phyloP scores from a whole-genome alignment of 2,113 vertebrate genomes.

The Paraplagusia blochii region DNA sequence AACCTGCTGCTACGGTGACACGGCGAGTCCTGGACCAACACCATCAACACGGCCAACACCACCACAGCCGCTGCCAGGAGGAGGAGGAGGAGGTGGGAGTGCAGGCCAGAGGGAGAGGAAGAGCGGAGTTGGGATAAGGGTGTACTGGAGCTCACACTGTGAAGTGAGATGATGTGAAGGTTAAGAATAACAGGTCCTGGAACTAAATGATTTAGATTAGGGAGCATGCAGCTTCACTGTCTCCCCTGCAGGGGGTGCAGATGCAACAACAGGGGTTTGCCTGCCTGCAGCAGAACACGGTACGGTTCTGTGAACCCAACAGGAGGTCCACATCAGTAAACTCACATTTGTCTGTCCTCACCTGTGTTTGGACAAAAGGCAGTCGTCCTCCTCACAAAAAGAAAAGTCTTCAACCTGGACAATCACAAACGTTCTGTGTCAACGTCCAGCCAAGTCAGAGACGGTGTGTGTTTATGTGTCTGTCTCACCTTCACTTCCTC shows the following conservation, averaged over 20 bases:
- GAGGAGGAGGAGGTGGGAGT: conserved; percentile 44
- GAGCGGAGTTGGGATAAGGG: not conserved
- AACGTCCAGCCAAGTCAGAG: not conserved
- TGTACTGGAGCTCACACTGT: conserved; percentile 18
- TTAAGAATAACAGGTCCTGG: not conserved
- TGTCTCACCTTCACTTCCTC: conserved; percentile 15
- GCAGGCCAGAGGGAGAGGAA: not conserved
- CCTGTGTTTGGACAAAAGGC: conserved; percentile 24
- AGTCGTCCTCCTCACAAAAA: conserved; percentile 5
- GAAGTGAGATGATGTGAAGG: conserved; percentile 2
- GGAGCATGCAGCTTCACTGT: too few relatives aligned
- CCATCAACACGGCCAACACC: conserved; percentile 39
- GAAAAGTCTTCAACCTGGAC: conserved; percentile 19
- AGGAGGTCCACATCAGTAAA: too few relatives aligned
- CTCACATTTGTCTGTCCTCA: conserved; percentile 41
- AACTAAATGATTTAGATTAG: not conserved
- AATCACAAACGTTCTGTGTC: conserved; percentile 17
- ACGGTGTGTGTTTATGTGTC: not conserved
- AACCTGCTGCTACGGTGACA: conserved; percentile 60
- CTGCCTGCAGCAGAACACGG: too few relatives aligned
- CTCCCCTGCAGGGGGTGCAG: too few relatives aligned
- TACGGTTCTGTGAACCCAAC: too few relatives aligned
- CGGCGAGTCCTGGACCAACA: conserved; percentile 6
- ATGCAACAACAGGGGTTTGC: too few relatives aligned
- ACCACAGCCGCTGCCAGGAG: conserved; percentile 67